Evolutionary conservation across 2,888 invertebrate genomes (phyloP).

Genomic region (Dendrolimus houi): DNA sequence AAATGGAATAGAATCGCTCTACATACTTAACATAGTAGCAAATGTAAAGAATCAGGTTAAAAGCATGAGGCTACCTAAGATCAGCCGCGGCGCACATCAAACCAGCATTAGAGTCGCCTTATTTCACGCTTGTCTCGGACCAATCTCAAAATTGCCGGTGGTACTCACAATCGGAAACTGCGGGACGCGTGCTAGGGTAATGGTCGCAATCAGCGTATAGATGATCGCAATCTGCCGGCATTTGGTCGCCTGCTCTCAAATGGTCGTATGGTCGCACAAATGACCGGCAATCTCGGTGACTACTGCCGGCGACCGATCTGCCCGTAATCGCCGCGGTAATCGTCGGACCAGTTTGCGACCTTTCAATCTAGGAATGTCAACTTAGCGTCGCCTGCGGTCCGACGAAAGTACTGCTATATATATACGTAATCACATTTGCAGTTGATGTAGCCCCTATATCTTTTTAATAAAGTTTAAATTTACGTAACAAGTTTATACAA

Average conservation of each 20-base stretch:
- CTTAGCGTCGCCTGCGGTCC: slow-evolving; percentile 29
- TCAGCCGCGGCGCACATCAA: background rate
- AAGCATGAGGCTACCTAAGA: background rate
- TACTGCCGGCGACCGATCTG: slow-evolving; percentile 38
- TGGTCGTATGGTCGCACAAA: slow-evolving; percentile 22
- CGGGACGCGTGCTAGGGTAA: slow-evolving; percentile 21
- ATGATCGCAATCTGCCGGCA: slow-evolving; percentile 31
- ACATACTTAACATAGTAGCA: background rate
- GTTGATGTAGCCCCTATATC: slow-evolving; percentile 8
- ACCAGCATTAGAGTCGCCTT: slow-evolving; percentile 6
- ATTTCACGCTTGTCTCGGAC: slow-evolving; percentile 20
- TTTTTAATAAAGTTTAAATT: slow-evolving; percentile 18
- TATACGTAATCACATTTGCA: background rate
- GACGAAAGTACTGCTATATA: slow-evolving; percentile 8
- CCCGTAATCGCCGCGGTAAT: slow-evolving; percentile 38
- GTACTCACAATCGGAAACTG: slow-evolving; percentile 20
- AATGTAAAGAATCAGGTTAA: background rate
- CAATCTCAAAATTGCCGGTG: slow-evolving; percentile 17
- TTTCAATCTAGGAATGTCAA: slow-evolving; percentile 47
- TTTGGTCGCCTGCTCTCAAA: slow-evolving; percentile 22
- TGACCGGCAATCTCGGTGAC: slow-evolving; percentile 40
- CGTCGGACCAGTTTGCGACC: slow-evolving; percentile 43
- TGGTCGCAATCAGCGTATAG: slow-evolving; percentile 21
- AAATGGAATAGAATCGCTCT: too few relatives aligned
- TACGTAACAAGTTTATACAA: slow-evolving; percentile 3